Percentiles rank a stretch among this genome's conserved stretches.
Evolutionary conservation across 2,888 invertebrate species (phyloP).

Genomic region (Lithophane socia): DNA sequence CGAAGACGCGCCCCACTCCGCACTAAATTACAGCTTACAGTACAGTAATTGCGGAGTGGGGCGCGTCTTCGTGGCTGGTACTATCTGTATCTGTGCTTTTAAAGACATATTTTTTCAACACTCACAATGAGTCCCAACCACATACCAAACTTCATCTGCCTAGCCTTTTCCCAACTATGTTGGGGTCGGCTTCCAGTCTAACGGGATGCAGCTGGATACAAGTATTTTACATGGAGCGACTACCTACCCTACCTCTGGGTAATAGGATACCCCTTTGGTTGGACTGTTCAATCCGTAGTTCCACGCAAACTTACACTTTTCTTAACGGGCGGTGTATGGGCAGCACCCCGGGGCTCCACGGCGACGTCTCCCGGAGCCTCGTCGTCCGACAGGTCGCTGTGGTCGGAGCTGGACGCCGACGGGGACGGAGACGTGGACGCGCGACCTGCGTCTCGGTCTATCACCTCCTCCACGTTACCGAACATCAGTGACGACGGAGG

Average conservation of each 20-base stretch:
- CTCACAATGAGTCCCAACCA: neutral
- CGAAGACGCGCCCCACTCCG: no score
- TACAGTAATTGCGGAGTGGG: no score
- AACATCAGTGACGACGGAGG: slow-evolving; percentile 97
- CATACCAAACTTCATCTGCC: neutral
- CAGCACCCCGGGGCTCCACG: slow-evolving; percentile 64
- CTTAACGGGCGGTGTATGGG: slow-evolving; percentile 80
- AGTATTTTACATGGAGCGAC: neutral
- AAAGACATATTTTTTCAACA: slow-evolving; percentile 3
- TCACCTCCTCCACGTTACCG: slow-evolving; percentile 93
- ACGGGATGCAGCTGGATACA: neutral
- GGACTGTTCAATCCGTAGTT: neutral
- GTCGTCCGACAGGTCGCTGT: slow-evolving; percentile 86
- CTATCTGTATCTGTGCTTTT: neutral
- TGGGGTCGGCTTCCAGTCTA: neutral
- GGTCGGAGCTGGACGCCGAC: slow-evolving; percentile 92
- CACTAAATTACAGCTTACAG: no score
- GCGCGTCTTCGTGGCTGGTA: no score
- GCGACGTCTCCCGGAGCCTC: slow-evolving; percentile 75
- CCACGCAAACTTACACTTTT: slow-evolving; percentile 80
- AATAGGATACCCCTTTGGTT: neutral
- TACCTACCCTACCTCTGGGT: neutral
- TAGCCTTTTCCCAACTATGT: neutral
- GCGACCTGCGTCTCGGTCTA: slow-evolving; percentile 74
- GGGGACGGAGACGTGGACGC: slow-evolving; percentile 93